Evolutionary conservation across 2,888 invertebrate species (phyloP), one percentile per base, ranked within the genome.

Genomic region (Andrena minutula): DNA sequence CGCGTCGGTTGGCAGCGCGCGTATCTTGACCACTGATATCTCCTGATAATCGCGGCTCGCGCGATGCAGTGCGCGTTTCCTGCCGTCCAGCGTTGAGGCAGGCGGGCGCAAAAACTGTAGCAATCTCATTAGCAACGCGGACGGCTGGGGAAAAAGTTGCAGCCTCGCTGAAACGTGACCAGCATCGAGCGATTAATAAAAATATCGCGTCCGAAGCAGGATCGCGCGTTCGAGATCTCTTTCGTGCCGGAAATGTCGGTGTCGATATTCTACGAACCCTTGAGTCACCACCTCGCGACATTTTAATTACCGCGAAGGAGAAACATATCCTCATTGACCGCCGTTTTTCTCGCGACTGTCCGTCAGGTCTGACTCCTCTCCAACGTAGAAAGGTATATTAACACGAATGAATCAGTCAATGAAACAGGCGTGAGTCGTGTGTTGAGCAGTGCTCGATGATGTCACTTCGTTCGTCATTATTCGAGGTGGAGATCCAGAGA

Each of bases 211-310:
- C 16, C 26, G 30, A 23, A 60, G 56, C 60, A 73, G 26, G 63
- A 76, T 70, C 56, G 30, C 8, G 0, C 53, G 28, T 58, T 7
- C 23, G 66, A 16, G 8, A n/a, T 66, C 58, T 61, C 12, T 72
- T 65, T 72, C 76, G 41, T 32, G 72, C 79, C 84, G 87, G 87
- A 87, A 87, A 83, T 69, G 73, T 85, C 77, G 56, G 68, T 79
- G 63, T 20, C 30, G 71, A 81, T 75, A 66, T 79, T 74, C 65
- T 60, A 49, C 61, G 65, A 60, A 60, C 53, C 56, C 74, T 49
- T 86, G 86, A 87, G 71, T 87, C 87, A 84, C 35, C 47, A 51
- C n/a, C n/a, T 47, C 41, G 32, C 56, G 51, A 66, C 16, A 53
- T 71, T 32, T 64, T 64, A 35, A 58, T 64, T 76, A 70, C 41